Evolutionary conservation across 2,113 vertebrate genomes (phyloP).

Genomic region (Trichechus manatus): DNA sequence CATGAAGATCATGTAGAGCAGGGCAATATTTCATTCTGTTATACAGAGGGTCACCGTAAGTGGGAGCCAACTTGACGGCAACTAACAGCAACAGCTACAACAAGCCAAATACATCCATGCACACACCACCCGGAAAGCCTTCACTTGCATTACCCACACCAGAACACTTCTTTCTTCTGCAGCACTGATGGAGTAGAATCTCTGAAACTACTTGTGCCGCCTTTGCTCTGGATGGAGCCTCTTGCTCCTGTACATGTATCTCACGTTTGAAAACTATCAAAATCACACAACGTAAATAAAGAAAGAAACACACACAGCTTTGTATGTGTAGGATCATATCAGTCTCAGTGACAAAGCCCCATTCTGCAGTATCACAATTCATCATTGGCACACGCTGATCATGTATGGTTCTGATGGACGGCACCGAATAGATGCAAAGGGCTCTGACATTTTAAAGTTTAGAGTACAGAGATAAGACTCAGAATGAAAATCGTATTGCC

Average conservation of each 20-base stretch:
- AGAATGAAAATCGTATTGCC: fast-evolving
- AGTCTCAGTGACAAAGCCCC: neutral
- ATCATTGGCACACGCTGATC: neutral
- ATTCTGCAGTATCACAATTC: neutral
- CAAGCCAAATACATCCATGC: neutral
- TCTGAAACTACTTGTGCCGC: neutral
- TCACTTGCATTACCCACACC: fast-evolving
- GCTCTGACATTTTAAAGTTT: neutral
- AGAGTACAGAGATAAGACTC: neutral
- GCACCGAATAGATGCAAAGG: neutral
- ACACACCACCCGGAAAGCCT: neutral
- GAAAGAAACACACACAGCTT: neutral
- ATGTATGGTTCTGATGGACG: neutral
- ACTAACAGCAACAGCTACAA: neutral
- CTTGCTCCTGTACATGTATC: neutral
- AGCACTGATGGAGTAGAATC: neutral
- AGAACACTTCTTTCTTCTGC: neutral
- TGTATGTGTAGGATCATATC: neutral
- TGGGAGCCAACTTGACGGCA: neutral
- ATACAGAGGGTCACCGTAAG: neutral
- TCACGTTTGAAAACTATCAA: neutral
- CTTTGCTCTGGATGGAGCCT: neutral
- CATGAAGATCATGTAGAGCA: neutral
- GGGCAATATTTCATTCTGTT: neutral
- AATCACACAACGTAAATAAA: neutral